Conservation (phyloP, 2,797 vertebrate genomes). For the Anguilla pacifica region DNA sequence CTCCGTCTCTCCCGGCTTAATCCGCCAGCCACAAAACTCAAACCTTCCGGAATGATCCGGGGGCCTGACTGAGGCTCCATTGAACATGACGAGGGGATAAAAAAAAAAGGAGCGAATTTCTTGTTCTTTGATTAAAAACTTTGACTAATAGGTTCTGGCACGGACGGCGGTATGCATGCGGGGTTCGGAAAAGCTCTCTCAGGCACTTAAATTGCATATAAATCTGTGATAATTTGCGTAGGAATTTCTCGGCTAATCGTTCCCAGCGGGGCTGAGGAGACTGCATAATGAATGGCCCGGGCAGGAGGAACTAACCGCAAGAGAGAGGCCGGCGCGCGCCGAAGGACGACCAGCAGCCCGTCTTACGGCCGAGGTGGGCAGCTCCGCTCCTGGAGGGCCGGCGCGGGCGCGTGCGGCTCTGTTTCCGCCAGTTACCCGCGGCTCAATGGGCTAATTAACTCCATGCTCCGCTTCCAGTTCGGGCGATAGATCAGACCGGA, state of each 20-base stretch:
- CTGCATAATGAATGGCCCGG: neutral
- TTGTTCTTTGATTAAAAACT: conserved; percentile 11
- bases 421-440: neutral
- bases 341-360: neutral
- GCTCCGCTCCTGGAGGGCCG: neutral
- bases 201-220: conserved; percentile 15
- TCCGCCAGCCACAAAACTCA: neutral
- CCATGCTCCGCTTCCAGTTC: neutral
- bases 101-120: neutral
- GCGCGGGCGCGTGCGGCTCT: neutral
- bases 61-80: neutral
- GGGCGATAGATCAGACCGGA: neutral
- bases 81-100: neutral
- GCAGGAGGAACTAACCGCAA: neutral
- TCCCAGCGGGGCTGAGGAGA: neutral
- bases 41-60: neutral
- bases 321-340: neutral
- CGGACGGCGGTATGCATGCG: neutral
- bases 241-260: conserved; percentile 7
- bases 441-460: neutral
- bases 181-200: neutral
- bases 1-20: neutral
- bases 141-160: conserved; percentile 16
- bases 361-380: neutral
- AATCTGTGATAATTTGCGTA: conserved; percentile 13